phyloP scores from a whole-genome alignment of 2,888 invertebrate genomes.

The Chrysolina oricalcia region DNA sequence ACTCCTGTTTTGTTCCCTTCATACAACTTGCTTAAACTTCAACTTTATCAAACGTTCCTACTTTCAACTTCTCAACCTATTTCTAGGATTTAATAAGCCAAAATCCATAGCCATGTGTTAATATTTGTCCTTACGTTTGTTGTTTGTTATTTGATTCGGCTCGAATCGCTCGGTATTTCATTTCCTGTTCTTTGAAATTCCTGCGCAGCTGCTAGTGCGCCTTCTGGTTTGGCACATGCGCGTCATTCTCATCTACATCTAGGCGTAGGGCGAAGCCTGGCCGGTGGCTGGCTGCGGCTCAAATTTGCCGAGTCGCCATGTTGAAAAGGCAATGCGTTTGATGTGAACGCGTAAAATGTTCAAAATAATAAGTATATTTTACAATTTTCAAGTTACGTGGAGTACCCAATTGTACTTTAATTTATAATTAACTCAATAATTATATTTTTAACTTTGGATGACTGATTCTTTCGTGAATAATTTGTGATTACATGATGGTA shows the following conservation, averaged over 20 bases:
- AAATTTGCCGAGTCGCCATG: slow-evolving; percentile 72
- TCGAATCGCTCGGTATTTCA: background rate
- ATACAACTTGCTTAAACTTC: too few species aligned
- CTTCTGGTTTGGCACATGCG: slow-evolving; percentile 34
- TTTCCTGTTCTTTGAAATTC: background rate
- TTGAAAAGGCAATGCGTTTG: slow-evolving; percentile 72
- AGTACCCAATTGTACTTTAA: slow-evolving; percentile 73
- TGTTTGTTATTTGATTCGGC: background rate
- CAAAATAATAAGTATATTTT: slow-evolving; percentile 73
- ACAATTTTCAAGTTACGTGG: slow-evolving; percentile 74
- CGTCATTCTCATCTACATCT: slow-evolving; percentile 13
- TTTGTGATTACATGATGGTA: slow-evolving; percentile 82
- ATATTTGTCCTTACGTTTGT: background rate
- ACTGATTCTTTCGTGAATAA: slow-evolving; percentile 74
- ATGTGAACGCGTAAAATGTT: slow-evolving; percentile 71
- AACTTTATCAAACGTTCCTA: too few species aligned
- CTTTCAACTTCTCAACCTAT: too few species aligned
- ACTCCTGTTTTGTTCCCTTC: too few species aligned
- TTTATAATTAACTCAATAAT: slow-evolving; percentile 70
- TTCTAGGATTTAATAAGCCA: too few species aligned
- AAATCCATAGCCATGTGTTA: too few species aligned
- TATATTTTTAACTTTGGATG: slow-evolving; percentile 75
- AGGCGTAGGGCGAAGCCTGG: slow-evolving; percentile 18
- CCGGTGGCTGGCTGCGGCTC: slow-evolving; percentile 35
- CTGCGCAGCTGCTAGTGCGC: slow-evolving; percentile 6